Percentiles rank a stretch among this genome's conserved stretches.
phyloP scores from a whole-genome alignment of 2,797 vertebrate species.

The Darevskia mixta region DNA sequence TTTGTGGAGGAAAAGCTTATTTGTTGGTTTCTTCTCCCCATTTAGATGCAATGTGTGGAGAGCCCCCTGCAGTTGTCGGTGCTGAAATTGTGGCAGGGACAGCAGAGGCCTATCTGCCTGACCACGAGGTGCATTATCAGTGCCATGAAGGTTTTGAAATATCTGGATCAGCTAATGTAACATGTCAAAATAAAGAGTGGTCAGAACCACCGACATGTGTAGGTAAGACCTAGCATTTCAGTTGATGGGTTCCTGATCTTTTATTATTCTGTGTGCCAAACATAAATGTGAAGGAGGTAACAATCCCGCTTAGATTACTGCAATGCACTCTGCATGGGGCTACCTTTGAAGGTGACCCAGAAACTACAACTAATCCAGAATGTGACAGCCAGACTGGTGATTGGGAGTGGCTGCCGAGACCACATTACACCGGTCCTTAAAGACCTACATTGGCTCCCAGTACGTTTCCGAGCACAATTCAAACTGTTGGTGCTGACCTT shows the following conservation, averaged over 20 bases:
- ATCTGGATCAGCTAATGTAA: not conserved
- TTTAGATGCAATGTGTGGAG: conserved; percentile 53
- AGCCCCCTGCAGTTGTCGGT: conserved; percentile 1
- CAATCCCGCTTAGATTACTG: too few species aligned
- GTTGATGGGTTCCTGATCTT: not conserved
- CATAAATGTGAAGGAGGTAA: too few species aligned
- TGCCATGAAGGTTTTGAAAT: conserved; percentile 45
- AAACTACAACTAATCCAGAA: too few species aligned
- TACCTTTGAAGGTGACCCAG: too few species aligned
- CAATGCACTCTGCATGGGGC: too few species aligned
- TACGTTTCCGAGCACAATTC: too few species aligned
- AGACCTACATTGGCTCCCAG: too few species aligned
- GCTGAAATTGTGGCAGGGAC: rapidly evolving
- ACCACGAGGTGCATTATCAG: conserved; percentile 38
- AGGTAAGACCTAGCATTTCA: conserved; percentile 54
- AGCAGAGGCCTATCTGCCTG: not conserved
- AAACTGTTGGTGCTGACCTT: too few species aligned
- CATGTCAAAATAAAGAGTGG: conserved; percentile 65
- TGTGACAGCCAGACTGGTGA: too few species aligned
- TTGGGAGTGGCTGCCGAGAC: too few species aligned
- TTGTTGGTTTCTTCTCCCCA: not conserved
- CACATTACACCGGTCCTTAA: too few species aligned
- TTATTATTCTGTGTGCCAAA: not conserved
- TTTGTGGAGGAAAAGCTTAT: not conserved
- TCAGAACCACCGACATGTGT: conserved; percentile 67